Evolutionary conservation across 2,113 vertebrate species (phyloP).

Genomic region (Tragelaphus scriptus): DNA sequence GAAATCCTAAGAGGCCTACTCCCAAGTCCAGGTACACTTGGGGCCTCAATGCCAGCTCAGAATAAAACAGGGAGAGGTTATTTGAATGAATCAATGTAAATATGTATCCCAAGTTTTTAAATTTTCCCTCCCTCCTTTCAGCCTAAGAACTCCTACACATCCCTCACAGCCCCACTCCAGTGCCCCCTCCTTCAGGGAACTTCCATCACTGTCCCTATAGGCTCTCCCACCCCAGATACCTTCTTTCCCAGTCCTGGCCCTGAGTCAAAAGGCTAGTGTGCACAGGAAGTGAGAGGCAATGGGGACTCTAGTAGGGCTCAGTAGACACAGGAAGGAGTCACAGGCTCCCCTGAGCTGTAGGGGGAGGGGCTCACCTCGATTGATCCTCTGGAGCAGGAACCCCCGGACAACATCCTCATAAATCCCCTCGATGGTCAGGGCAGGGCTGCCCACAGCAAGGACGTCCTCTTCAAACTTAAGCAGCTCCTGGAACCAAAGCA

Average conservation of each 20-base stretch:
- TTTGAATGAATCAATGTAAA: neutral
- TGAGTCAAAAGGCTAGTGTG: neutral
- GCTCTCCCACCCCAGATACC: neutral
- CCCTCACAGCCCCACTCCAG: neutral
- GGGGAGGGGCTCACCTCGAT: constrained; percentile 9
- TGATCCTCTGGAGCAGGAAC: constrained; percentile 40
- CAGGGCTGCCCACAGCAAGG: constrained; percentile 32
- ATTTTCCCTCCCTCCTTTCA: neutral
- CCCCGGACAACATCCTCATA: constrained; percentile 55
- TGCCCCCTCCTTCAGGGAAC: neutral
- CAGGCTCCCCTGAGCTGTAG: neutral
- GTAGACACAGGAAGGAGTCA: neutral
- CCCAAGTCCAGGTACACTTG: neutral
- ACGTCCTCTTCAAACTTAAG: constrained; percentile 3
- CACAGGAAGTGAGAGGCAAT: neutral
- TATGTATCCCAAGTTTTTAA: neutral
- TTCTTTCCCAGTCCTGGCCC: neutral
- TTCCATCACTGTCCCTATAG: neutral
- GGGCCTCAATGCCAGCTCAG: neutral
- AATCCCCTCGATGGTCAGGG: constrained; percentile 46
- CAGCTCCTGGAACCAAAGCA: constrained; percentile 35
- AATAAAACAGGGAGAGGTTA: neutral
- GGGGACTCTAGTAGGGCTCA: rapidly evolving
- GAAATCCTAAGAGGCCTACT: neutral
- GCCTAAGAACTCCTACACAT: neutral